Conservation (phyloP, 2,113 vertebrate genomes). For the Pimephales promelas region DNA sequence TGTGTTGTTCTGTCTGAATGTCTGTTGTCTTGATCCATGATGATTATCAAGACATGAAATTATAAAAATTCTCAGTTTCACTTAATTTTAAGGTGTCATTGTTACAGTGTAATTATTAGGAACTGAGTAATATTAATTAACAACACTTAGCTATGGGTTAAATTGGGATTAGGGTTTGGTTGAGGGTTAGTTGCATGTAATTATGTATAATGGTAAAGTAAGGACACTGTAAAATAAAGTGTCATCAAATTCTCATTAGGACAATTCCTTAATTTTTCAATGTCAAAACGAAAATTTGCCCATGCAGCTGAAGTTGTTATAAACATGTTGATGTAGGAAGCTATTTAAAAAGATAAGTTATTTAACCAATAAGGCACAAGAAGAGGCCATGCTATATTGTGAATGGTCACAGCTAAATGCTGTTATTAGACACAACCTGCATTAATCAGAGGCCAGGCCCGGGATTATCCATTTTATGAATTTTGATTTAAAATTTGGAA, state of each 20-base stretch:
- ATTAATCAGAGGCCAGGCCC: not conserved
- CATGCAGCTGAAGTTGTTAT: not conserved
- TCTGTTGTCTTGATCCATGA: not conserved
- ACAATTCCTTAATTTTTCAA: not conserved
- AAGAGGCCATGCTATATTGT: not conserved
- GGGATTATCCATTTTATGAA: conserved; percentile 16
- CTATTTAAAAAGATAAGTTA: not conserved
- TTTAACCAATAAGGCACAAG: not conserved
- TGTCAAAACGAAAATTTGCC: not conserved
- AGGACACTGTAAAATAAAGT: too few relatives aligned
- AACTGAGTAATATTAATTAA: too few relatives aligned
- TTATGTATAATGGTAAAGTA: too few relatives aligned
- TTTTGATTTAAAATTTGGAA: conserved; percentile 1
- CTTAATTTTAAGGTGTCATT: too few relatives aligned
- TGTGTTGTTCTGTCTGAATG: not conserved
- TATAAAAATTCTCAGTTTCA: not conserved
- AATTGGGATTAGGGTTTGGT: too few relatives aligned
- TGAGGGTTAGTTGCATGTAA: too few relatives aligned
- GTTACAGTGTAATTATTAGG: too few relatives aligned
- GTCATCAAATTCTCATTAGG: not conserved
- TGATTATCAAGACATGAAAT: not conserved
- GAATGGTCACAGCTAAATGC: not conserved
- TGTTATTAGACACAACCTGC: not conserved
- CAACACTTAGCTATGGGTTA: too few relatives aligned
- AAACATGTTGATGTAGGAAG: not conserved